Percentiles rank a stretch among this genome's conserved stretches.
Evolutionary conservation across 2,113 vertebrate genomes (phyloP).

Genomic region (Carassius gibelio): DNA sequence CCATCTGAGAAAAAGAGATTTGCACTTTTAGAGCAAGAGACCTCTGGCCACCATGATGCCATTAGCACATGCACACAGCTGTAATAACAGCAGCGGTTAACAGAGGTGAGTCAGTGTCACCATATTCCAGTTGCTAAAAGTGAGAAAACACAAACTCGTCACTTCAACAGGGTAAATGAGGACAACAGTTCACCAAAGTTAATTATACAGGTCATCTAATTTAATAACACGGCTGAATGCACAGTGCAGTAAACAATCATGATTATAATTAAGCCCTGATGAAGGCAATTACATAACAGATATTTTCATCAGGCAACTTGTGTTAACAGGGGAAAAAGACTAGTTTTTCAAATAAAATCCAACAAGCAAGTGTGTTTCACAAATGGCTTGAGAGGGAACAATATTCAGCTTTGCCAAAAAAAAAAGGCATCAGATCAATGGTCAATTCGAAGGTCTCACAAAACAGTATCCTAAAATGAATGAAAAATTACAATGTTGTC

Average conservation of each 20-base stretch:
- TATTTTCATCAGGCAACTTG: background rate
- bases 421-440: background rate
- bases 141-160: background rate
- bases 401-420: background rate
- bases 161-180: background rate
- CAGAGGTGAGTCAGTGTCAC: background rate
- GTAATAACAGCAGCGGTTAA: background rate
- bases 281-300: slow-evolving; percentile 4
- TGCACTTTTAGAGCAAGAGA: background rate
- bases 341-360: background rate
- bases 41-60: background rate
- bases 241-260: background rate
- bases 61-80: background rate
- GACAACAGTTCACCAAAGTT: slow-evolving; percentile 1
- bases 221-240: background rate
- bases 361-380: slow-evolving; percentile 13
- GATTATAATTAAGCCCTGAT: background rate
- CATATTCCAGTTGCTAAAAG: background rate
- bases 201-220: slow-evolving; percentile 16
- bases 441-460: background rate
- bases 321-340: background rate
- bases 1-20: slow-evolving; percentile 65
- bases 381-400: background rate
- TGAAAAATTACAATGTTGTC: background rate
- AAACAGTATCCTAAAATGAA: background rate